Evolutionary conservation across 2,888 invertebrate species (phyloP).

Genomic region (Tribolium freemani): DNA sequence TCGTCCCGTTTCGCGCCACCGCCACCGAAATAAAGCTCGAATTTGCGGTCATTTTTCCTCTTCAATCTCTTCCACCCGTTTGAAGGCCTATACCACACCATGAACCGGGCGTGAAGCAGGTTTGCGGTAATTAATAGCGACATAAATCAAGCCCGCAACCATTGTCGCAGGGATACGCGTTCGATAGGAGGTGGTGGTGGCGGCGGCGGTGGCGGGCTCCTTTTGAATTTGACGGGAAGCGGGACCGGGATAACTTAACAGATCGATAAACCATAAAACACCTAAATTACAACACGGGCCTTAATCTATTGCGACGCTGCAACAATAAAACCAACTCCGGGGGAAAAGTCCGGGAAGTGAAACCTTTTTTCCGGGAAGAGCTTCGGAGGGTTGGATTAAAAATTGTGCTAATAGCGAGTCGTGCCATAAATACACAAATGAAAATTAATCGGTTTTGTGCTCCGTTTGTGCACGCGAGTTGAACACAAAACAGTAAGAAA

Average conservation of each 20-base stretch:
- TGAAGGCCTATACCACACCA: background rate
- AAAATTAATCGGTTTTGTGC: constrained; percentile 28
- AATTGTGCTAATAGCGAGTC: constrained; percentile 20
- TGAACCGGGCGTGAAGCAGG: background rate
- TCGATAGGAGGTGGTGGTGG: constrained; percentile 21
- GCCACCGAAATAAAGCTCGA: constrained; percentile 3
- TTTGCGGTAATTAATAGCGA: constrained; percentile 31
- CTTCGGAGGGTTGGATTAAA: constrained; percentile 1
- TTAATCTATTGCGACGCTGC: constrained; percentile 27
- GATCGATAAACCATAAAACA: constrained; percentile 39
- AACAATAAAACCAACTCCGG: constrained; percentile 25
- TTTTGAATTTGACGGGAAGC: constrained; percentile 35
- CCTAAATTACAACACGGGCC: constrained; percentile 26
- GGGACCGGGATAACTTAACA: constrained; percentile 16
- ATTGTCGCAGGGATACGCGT: constrained; percentile 17
- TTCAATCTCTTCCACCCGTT: background rate
- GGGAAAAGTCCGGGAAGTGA: background rate
- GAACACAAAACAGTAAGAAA: constrained; percentile 21
- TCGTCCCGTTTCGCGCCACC: constrained; percentile 20
- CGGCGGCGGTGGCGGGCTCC: constrained; percentile 11
- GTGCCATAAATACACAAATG: constrained; percentile 15
- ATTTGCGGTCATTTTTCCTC: background rate
- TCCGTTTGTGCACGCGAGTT: constrained; percentile 19
- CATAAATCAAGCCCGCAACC: constrained; percentile 34
- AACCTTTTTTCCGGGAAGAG: background rate